phyloP scores from a whole-genome alignment of 2,888 invertebrate species.

The Nemapogon koenigi region DNA sequence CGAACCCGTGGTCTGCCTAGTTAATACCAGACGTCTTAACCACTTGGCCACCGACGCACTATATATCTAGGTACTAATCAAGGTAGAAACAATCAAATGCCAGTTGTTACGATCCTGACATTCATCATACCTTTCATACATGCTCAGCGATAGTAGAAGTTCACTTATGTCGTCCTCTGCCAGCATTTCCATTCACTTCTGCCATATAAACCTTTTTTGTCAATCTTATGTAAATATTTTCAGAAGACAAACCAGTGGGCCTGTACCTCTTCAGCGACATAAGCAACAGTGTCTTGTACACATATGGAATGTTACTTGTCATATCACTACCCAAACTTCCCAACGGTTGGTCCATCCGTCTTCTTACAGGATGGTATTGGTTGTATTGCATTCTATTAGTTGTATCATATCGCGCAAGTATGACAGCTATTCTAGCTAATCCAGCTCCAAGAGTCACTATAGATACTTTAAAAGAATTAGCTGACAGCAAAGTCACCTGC shows the following conservation, averaged over 20 bases:
- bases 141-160: no score
- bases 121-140: no score
- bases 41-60: no score
- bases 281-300: slow-evolving; percentile 77
- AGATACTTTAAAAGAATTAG: slow-evolving; percentile 74
- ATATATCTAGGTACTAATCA: no score
- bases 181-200: no score
- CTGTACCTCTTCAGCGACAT: slow-evolving; percentile 76
- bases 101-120: no score
- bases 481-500: slow-evolving; percentile 68
- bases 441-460: slow-evolving; percentile 81
- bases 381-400: slow-evolving; percentile 81
- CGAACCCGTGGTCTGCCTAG: no score
- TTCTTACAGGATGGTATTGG: slow-evolving; percentile 90
- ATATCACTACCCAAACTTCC: slow-evolving; percentile 81
- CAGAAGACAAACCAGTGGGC: slow-evolving; percentile 53
- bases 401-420: slow-evolving; percentile 82
- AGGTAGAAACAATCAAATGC: no score
- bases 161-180: no score
- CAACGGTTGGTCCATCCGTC: slow-evolving; percentile 78
- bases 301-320: slow-evolving; percentile 81
- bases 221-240: no score
- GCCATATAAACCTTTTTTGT: no score
- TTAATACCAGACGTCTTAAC: no score
- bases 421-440: slow-evolving; percentile 84